Evolutionary conservation across 2,113 vertebrate species (phyloP).

Genomic region (Corydoras sp.): DNA sequence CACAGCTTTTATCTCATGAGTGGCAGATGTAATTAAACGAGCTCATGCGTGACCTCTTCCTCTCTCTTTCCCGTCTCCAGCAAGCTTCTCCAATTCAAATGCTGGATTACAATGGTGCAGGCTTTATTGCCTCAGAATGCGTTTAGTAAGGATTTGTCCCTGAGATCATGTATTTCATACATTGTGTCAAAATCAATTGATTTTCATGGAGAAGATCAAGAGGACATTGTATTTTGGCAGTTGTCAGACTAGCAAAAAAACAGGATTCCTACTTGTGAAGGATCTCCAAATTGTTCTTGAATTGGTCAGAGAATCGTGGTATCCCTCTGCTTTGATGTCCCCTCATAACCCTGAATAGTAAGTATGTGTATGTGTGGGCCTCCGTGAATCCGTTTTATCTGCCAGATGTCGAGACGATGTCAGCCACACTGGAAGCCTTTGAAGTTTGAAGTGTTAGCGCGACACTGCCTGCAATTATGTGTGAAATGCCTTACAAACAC

Average conservation of each 20-base stretch:
- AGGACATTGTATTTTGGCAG: neutral
- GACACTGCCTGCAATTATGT: slow-evolving; percentile 42
- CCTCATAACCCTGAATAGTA: slow-evolving; percentile 26
- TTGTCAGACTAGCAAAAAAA: neutral
- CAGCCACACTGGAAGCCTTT: slow-evolving; percentile 54
- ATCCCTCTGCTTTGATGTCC: slow-evolving; percentile 21
- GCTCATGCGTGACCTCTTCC: slow-evolving; percentile 9
- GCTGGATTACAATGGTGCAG: too few relatives aligned
- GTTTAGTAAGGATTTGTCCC: too few relatives aligned
- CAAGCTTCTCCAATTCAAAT: neutral
- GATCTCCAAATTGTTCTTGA: slow-evolving; percentile 5
- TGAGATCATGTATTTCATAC: too few relatives aligned
- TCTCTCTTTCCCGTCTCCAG: neutral
- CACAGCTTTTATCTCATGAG: slow-evolving; percentile 16
- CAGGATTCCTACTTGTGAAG: neutral
- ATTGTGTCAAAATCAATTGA: too few relatives aligned
- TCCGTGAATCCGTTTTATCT: slow-evolving; percentile 53
- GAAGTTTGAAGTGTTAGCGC: slow-evolving; percentile 54
- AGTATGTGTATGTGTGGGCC: slow-evolving; percentile 26
- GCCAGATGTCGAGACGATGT: slow-evolving; percentile 50
- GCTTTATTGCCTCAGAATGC: too few relatives aligned
- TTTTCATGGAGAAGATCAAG: neutral
- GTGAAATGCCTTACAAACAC: slow-evolving; percentile 37
- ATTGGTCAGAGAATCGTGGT: slow-evolving; percentile 4
- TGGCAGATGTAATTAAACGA: slow-evolving; percentile 32